Percentiles rank a stretch among this genome's conserved stretches.
phyloP scores from a whole-genome alignment of 2,888 invertebrate genomes.

The Lottia scabra region DNA sequence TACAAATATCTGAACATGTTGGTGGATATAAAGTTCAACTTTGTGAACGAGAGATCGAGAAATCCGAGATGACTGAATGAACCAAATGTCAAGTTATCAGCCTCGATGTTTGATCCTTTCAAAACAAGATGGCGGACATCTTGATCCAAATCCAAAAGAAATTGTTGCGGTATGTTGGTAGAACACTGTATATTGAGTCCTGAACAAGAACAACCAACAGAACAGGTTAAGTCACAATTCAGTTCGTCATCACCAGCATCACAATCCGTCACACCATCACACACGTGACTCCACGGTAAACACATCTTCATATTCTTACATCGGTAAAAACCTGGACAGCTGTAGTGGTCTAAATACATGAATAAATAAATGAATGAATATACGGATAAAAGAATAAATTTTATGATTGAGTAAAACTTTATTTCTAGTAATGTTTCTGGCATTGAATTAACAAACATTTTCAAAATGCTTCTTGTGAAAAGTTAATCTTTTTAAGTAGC shows the following conservation, averaged over 20 bases:
- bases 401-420: too few species aligned
- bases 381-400: too few species aligned
- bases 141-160: not conserved
- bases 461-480: too few species aligned
- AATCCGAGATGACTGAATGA: not conserved
- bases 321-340: slow-evolving; percentile 1
- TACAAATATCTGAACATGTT: slow-evolving; percentile 2
- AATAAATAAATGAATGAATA: not conserved
- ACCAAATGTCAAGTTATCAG: not conserved
- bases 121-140: slow-evolving; percentile 6
- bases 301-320: slow-evolving; percentile 8
- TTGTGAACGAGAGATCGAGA: slow-evolving; percentile 6
- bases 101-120: not conserved
- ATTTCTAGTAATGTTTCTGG: too few species aligned
- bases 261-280: slow-evolving; percentile 14
- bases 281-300: slow-evolving; percentile 13
- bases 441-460: too few species aligned
- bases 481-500: too few species aligned
- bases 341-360: slow-evolving; percentile 7
- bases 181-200: not conserved
- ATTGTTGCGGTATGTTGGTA: not conserved
- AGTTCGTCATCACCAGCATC: slow-evolving; percentile 15
- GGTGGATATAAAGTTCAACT: not conserved
- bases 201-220: not conserved
- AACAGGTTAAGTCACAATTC: slow-evolving; percentile 4